Conservation (phyloP, 2,888 invertebrate genomes). For the Strigamia transsilvanica region DNA sequence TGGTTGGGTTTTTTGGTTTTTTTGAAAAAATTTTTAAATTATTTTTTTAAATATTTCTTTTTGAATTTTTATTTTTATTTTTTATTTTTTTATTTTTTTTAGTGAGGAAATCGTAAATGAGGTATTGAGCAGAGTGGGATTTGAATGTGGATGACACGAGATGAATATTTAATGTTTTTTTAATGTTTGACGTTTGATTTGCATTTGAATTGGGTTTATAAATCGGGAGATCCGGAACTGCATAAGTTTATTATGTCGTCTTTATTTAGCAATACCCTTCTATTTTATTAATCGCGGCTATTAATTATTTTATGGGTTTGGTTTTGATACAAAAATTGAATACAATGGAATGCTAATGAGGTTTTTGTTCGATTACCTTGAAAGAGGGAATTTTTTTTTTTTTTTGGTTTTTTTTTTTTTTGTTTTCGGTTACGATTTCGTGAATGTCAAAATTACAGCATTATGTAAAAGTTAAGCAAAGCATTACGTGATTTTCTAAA, state of each 20-base stretch:
- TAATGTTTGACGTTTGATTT: conserved; percentile 5
- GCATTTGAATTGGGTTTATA: conserved; percentile 21
- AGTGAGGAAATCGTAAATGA: neutral
- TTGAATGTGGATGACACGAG: conserved; percentile 3
- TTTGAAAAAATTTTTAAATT: neutral
- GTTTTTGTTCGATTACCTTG: too few relatives aligned
- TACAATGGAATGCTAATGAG: too few relatives aligned
- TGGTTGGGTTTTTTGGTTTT: neutral
- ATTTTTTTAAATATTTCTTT: neutral
- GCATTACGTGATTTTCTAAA: too few relatives aligned
- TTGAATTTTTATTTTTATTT: neutral
- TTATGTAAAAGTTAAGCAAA: too few relatives aligned
- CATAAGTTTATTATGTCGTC: conserved; percentile 2
- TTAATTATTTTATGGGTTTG: neutral
- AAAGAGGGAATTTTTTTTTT: too few relatives aligned
- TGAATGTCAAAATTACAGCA: too few relatives aligned
- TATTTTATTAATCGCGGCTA: neutral
- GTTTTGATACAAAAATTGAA: neutral
- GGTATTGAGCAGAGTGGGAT: neutral
- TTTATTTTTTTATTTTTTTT: neutral
- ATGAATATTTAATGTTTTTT: conserved; percentile 20
- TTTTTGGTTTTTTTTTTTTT: too few relatives aligned
- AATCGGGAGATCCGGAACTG: conserved; percentile 18
- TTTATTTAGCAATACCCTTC: conserved; percentile 30
- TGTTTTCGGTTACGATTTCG: too few relatives aligned